Evolutionary conservation across 2,888 invertebrate species (phyloP), one percentile per base, ranked within the genome.

Genomic region (Helleia helle): DNA sequence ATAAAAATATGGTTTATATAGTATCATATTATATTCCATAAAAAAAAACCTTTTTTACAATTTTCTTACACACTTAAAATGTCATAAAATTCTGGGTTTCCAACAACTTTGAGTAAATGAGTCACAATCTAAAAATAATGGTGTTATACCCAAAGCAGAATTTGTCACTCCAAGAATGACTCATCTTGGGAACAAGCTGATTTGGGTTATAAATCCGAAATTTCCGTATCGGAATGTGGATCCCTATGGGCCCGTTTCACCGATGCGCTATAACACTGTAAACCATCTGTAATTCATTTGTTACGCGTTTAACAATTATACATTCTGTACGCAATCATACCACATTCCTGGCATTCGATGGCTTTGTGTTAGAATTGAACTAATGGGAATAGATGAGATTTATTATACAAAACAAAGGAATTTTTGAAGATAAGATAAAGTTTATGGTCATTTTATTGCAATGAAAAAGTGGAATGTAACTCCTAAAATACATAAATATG

Each of bases 261-360:
- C n/a, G 36, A 7, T 7, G 5, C 22, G 24, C 4, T 24, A 7
- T 22, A 36, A 13, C 14, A 15, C 24, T n/a, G 12, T 6, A 24
- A 29, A 31, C 28, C 29, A 39, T 9, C 2, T 30, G 18, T 31
- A 58, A 56, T 50, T 43, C 46, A 54, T 58, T 51, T 36, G 56
- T 30, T 40, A 52, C 52, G 53, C 48, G 43, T 43, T 48, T 47
- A 45, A 40, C 51, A 55, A 58, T 58, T 58, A 57, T 56, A 52
- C 49, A 58, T 58, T 58, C 51, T 46, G 46, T 50, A 56, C 48
- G 56, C 53, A 40, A 49, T 22, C 47, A 45, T 40, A 25, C 25
- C 22, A 40, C 15, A 40, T 40, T 31, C 30, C 31, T 7, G 7
- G 14, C 25, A 31, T 25, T 31, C 24, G 31, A 30, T 25, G 29